A percentile compares a stretch with the other conserved stretches of the same genome.
Conservation (phyloP, 64 coral and sea anemone genomes). For the Hydrozoanthus tunicans region DNA sequence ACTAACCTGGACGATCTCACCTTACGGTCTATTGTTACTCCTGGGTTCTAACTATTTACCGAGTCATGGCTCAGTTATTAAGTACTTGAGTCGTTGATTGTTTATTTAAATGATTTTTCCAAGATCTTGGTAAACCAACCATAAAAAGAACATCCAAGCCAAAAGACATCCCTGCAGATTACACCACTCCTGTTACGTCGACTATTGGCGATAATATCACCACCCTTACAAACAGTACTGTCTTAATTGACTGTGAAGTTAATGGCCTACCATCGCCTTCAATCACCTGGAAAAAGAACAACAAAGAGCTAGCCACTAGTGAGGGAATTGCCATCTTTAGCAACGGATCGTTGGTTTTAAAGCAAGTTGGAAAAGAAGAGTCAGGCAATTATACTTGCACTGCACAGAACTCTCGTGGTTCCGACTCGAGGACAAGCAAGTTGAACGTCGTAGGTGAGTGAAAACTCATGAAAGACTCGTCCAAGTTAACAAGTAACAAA, state of each 20-base stretch:
- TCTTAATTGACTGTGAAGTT: constrained; percentile 42
- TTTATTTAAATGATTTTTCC: neutral
- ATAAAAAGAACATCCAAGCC: constrained; percentile 19
- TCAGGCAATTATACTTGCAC: constrained; percentile 32
- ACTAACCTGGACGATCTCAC: too few relatives aligned
- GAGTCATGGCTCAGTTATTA: too few relatives aligned
- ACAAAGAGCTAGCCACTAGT: neutral
- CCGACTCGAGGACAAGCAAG: constrained; percentile 28
- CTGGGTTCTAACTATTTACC: too few relatives aligned
- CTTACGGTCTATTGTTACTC: too few relatives aligned
- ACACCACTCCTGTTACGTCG: constrained; percentile 1
- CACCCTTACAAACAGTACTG: constrained; percentile 28
- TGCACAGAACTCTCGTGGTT: neutral
- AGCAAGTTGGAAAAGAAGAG: neutral
- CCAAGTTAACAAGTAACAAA: neutral
- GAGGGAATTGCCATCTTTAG: neutral
- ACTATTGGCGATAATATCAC: constrained; percentile 46
- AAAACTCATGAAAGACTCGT: neutral
- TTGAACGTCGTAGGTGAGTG: constrained; percentile 41
- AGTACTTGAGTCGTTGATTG: too few relatives aligned
- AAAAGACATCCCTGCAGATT: neutral
- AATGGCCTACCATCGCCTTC: constrained; percentile 19
- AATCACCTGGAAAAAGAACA: constrained; percentile 5
- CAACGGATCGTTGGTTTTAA: constrained; percentile 42
- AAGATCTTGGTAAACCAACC: constrained; percentile 9